phyloP scores from a whole-genome alignment of 92 coral and sea anemone species.

The Phenganax stokvisi region DNA sequence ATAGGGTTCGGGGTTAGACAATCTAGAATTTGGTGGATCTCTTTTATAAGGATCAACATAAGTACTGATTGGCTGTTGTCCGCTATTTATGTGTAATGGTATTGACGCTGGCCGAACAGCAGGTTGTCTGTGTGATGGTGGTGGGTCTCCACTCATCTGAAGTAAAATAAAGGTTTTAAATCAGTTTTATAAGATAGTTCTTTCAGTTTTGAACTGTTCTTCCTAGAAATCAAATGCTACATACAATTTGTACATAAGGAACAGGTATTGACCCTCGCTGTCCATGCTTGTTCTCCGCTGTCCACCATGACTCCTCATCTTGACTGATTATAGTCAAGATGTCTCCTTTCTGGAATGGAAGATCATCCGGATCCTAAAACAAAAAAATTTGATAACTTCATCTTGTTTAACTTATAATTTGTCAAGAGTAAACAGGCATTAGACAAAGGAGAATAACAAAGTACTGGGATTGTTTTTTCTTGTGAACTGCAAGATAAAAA shows the following conservation, averaged over 20 bases:
- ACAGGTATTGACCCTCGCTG: conserved; percentile 81
- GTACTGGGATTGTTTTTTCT: background rate
- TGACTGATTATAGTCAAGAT: conserved; percentile 67
- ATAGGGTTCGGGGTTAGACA: conserved; percentile 25
- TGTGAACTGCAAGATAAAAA: background rate
- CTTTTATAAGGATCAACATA: background rate
- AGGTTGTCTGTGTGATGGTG: background rate
- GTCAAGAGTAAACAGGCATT: background rate
- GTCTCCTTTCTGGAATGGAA: conserved; percentile 82
- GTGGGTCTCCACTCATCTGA: background rate
- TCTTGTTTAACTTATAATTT: background rate
- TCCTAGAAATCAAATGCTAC: conserved; percentile 9
- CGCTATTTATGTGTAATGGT: background rate
- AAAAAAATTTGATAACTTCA: background rate
- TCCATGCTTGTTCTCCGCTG: conserved; percentile 64
- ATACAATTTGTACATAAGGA: conserved; percentile 75
- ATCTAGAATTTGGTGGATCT: background rate
- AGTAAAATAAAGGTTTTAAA: too few species aligned
- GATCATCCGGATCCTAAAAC: conserved; percentile 82
- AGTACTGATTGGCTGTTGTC: background rate
- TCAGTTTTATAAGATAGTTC: too few species aligned
- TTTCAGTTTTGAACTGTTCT: too few species aligned
- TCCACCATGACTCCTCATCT: conserved; percentile 94
- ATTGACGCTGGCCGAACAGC: background rate
- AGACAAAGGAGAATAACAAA: background rate